Percentiles rank a stretch among this genome's conserved stretches.
Conservation (phyloP, 2,888 invertebrate genomes). For the Lamellibrachia columna region DNA sequence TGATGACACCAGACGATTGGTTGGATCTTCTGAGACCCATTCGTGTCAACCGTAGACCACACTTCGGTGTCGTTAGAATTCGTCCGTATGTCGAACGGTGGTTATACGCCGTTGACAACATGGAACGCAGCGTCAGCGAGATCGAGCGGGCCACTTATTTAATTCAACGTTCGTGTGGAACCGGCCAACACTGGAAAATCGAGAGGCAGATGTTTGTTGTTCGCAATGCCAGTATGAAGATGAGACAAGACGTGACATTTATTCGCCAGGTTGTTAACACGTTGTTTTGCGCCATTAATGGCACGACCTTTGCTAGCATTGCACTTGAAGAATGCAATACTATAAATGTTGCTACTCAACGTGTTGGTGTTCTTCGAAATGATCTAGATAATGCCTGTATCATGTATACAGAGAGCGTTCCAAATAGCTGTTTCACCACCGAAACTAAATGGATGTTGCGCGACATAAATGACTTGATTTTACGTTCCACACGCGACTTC, state of each 20-base stretch:
- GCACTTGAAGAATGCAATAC: neutral
- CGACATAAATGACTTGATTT: no score
- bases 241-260: neutral
- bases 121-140: neutral
- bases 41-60: neutral
- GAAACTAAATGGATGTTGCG: neutral
- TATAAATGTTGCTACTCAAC: neutral
- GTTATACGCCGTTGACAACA: neutral
- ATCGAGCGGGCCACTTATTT: neutral
- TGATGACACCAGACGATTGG: neutral
- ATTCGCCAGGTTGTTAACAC: neutral
- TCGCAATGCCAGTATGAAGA: no score
- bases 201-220: no score
- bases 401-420: neutral
- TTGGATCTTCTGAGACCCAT: neutral
- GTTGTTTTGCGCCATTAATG: neutral
- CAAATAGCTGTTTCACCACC: neutral
- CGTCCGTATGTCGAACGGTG: neutral
- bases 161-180: neutral
- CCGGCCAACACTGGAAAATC: no score
- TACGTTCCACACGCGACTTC: no score
- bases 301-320: neutral
- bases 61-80: neutral
- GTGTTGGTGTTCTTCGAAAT: neutral
- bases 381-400: no score